phyloP scores from a whole-genome alignment of 2,113 vertebrate genomes.

The Guaruba guarouba region DNA sequence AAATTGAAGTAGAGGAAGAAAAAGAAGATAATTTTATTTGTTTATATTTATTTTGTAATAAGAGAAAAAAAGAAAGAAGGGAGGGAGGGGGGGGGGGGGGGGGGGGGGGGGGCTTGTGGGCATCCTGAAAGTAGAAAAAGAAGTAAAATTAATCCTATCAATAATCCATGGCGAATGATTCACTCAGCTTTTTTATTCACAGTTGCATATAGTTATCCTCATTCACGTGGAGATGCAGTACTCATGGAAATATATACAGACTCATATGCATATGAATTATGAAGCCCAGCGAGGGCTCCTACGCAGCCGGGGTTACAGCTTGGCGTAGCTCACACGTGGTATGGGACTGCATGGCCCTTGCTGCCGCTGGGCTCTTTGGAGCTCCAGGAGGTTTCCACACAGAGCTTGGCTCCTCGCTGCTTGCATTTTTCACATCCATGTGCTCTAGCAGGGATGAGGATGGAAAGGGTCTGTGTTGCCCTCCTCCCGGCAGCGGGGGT shows the following conservation, averaged over 20 bases:
- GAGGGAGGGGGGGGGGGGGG: too few relatives aligned
- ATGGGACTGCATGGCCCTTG: fast-evolving
- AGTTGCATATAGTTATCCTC: not conserved
- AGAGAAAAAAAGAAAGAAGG: too few relatives aligned
- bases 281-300: not conserved
- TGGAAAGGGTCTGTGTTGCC: not conserved
- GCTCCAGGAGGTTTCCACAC: not conserved
- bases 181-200: conserved; percentile 23
- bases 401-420: not conserved
- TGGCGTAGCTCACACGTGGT: fast-evolving
- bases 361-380: not conserved
- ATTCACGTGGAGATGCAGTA: not conserved
- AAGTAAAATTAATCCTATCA: conserved; percentile 50
- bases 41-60: too few relatives aligned
- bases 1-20: too few relatives aligned
- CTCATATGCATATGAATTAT: conserved; percentile 1
- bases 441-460: not conserved
- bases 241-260: not conserved
- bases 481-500: not conserved
- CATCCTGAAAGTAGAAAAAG: conserved; percentile 18
- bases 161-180: conserved; percentile 48
- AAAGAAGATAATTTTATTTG: too few relatives aligned
- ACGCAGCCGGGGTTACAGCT: not conserved
- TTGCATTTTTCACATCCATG: not conserved
- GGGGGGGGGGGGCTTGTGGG: too few relatives aligned